Evolutionary conservation across 2,888 invertebrate species (phyloP).

Genomic region (Serrognathus titanus): DNA sequence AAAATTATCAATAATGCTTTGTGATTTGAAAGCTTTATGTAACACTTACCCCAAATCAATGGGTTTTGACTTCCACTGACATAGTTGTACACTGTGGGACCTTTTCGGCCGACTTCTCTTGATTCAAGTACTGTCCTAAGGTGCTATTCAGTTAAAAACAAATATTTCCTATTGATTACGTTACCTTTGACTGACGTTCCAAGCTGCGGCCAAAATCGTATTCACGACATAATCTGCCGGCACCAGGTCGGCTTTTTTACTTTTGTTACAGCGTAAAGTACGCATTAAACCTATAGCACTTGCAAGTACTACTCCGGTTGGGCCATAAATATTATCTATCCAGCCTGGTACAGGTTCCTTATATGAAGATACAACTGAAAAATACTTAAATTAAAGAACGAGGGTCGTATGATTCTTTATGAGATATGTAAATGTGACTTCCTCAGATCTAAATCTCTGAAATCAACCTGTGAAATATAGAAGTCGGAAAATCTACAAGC

Average conservation of each 20-base stretch:
- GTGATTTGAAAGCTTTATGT: neutral
- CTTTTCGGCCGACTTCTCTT: neutral
- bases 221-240: conserved; percentile 65
- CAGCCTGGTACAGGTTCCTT: conserved; percentile 63
- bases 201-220: conserved; percentile 57
- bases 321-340: conserved; percentile 74
- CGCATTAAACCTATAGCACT: conserved; percentile 73
- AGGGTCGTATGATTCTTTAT: too few species aligned
- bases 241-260: conserved; percentile 68
- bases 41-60: conserved; percentile 68
- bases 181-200: conserved; percentile 43
- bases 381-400: too few species aligned
- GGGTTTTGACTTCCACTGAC: conserved; percentile 80
- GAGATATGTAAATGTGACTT: too few species aligned
- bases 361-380: conserved; percentile 42
- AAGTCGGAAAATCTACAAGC: too few species aligned
- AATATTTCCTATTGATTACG: too few species aligned
- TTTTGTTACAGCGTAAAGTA: conserved; percentile 69
- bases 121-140: too few species aligned
- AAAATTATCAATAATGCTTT: neutral
- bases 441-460: too few species aligned
- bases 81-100: conserved; percentile 75
- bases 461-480: too few species aligned
- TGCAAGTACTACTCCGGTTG: conserved; percentile 69
- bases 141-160: too few species aligned